Evolutionary conservation across 2,888 invertebrate genomes (phyloP), one percentile per base, ranked within the genome.

Genomic region (Psylliodes chrysocephalus): DNA sequence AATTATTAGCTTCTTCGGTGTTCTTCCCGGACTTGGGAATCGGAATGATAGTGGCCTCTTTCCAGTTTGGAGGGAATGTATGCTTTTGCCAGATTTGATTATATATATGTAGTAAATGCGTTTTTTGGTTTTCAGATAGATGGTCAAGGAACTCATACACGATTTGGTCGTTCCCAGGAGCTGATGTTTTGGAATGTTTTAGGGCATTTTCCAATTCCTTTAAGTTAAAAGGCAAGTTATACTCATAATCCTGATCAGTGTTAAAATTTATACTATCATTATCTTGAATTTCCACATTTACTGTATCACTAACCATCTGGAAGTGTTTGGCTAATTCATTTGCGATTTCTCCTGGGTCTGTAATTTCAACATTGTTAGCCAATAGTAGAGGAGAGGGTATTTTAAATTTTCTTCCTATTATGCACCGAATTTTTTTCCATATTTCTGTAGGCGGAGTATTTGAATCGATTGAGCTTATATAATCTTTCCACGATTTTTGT

Each of bases 11-110:
- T 2, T 18, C 12, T 52, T 12, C 18, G 6, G 38, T 15, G 12
- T 55, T 28, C 33, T 57, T 59, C 7, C 47, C 52, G 1, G 25
- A 17, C 49, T 64, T 67, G 3, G 35, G 47, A 2, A 59, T 49
- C 7, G 62, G 55, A 1, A 64, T 51, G 18, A 63, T 28, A 10
- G 47, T 52, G 3, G 60, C 60, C 6, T 33, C 33, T 14, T 40
- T 62, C 63, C 57, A 66, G 14, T 47, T 44, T 1, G 8, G 5
- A 10, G 62, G 59, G 38, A 42, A 64, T 2, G 22, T 30, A 6
- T 33, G 19, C 52, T 30, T 22, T 12, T 8, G 14, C 19, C 59
- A 66, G 22, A 66, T 49, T 10, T 30, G 33, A 14, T 66, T 63
- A 6, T 33, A 67, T n/a, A 60, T 7, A 2, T 52, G n/a, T n/a